These are phyloP conservation scores for Ischnus inquisitorius DNA, from an alignment of 2,888 invertebrate species.

Conservation along the genomic window DNA sequence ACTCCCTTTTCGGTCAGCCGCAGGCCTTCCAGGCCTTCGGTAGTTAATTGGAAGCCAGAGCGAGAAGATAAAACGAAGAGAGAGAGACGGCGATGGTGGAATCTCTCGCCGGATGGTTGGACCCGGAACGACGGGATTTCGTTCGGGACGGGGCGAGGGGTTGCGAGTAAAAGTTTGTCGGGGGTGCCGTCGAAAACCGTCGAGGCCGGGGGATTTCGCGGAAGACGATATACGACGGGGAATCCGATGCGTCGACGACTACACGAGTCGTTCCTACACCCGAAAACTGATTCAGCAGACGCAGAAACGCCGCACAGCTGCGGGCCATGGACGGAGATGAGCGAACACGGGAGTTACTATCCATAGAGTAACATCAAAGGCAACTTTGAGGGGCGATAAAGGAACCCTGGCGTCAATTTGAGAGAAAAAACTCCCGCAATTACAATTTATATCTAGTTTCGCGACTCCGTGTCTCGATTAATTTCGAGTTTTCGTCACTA, in stretches of 20 bases:
- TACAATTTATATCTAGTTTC: conserved; percentile 40
- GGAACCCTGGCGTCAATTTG: conserved; percentile 18
- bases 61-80: conserved; percentile 10
- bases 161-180: conserved; percentile 59
- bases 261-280: conserved; percentile 22
- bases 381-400: conserved; percentile 58
- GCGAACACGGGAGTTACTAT: conserved; percentile 53
- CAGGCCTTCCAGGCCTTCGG: conserved; percentile 59
- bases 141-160: conserved; percentile 29
- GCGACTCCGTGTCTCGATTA: background rate
- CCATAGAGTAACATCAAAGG: conserved; percentile 65
- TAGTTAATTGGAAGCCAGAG: conserved; percentile 68
- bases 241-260: conserved; percentile 14
- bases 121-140: conserved; percentile 45
- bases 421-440: conserved; percentile 43
- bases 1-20: conserved; percentile 67
- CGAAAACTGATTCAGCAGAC: conserved; percentile 69
- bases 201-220: conserved; percentile 54
- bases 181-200: conserved; percentile 51
- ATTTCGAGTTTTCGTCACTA: no score
- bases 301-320: conserved; percentile 67
- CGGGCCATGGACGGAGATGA: conserved; percentile 66
- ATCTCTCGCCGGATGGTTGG: conserved; percentile 47
- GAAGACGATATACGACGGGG: conserved; percentile 58
- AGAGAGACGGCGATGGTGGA: background rate